Percentiles rank a stretch among this genome's conserved stretches.
These are phyloP conservation scores for Anarrhichthys ocellatus DNA, from an alignment of 2,113 vertebrate species.

Conservation along the genomic window DNA sequence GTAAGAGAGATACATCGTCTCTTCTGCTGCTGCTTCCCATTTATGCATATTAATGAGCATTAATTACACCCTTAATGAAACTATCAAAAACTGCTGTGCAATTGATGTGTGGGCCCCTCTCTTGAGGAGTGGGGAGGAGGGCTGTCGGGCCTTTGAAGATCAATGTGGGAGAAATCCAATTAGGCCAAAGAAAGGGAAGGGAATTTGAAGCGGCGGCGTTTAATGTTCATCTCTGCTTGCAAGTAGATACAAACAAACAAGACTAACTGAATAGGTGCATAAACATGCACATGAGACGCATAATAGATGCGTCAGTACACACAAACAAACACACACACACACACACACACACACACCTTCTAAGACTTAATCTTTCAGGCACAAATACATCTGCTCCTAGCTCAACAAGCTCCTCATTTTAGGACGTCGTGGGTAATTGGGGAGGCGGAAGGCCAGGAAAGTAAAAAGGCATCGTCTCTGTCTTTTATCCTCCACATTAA, in stretches of 20 bases:
- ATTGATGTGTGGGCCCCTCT: conserved; percentile 80
- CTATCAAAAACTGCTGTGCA: conserved; percentile 80
- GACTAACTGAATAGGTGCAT: conserved; percentile 45
- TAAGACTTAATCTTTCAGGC: conserved; percentile 49
- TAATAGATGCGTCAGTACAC: conserved; percentile 33
- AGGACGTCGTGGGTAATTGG: conserved; percentile 41
- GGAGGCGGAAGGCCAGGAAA: conserved; percentile 40
- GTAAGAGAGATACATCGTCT: conserved; percentile 72
- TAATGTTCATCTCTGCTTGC: conserved; percentile 70
- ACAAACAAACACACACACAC: background rate
- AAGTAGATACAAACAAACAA: conserved; percentile 50
- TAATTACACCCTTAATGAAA: conserved; percentile 86
- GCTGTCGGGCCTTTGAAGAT: conserved; percentile 82
- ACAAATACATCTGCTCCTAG: conserved; percentile 59
- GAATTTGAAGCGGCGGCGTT: conserved; percentile 74
- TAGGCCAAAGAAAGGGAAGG: conserved; percentile 78
- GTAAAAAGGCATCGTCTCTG: conserved; percentile 33
- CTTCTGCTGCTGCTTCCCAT: conserved; percentile 68
- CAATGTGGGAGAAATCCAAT: conserved; percentile 85
- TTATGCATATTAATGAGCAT: conserved; percentile 86
- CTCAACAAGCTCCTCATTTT: conserved; percentile 52
- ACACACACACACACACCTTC: conserved; percentile 23
- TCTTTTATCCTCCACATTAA: conserved; percentile 66
- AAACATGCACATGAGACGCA: conserved; percentile 51
- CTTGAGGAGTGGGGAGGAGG: conserved; percentile 73